Evolutionary conservation across 1,140 invertebrate species (phyloP).

Genomic region (Leptopilina boulardi): DNA sequence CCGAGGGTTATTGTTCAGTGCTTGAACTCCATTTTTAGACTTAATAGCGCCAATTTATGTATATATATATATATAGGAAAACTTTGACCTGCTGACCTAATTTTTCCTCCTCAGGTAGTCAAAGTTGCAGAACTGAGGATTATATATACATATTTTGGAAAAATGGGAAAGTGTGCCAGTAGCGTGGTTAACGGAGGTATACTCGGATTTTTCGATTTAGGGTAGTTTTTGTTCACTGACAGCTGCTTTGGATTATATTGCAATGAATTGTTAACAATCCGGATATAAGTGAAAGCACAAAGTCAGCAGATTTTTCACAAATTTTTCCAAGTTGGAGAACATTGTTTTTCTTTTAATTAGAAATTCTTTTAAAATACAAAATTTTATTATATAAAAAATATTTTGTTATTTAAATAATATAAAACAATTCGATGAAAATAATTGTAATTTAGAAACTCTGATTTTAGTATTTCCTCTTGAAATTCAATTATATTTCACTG

Average conservation of each 20-base stretch:
- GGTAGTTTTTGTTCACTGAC: not conserved
- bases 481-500: no score
- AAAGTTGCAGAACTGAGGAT: not conserved
- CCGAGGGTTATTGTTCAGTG: not conserved
- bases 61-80: constrained; percentile 37
- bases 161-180: constrained; percentile 34
- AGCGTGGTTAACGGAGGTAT: not conserved
- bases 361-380: no score
- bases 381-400: no score
- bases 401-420: no score
- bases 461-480: no score
- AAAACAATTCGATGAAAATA: no score
- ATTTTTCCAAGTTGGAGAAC: no score
- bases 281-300: not conserved
- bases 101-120: constrained; percentile 49
- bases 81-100: constrained; percentile 51
- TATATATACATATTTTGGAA: not conserved
- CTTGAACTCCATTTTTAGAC: constrained; percentile 38
- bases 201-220: not conserved
- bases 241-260: constrained; percentile 19
- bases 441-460: no score
- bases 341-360: no score
- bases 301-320: no score
- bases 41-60: constrained; percentile 51
- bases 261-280: not conserved